A percentile compares a stretch with the other conserved stretches of the same genome.
phyloP scores from a whole-genome alignment of 2,797 vertebrate species.

The Otolemur crassicaudatus region DNA sequence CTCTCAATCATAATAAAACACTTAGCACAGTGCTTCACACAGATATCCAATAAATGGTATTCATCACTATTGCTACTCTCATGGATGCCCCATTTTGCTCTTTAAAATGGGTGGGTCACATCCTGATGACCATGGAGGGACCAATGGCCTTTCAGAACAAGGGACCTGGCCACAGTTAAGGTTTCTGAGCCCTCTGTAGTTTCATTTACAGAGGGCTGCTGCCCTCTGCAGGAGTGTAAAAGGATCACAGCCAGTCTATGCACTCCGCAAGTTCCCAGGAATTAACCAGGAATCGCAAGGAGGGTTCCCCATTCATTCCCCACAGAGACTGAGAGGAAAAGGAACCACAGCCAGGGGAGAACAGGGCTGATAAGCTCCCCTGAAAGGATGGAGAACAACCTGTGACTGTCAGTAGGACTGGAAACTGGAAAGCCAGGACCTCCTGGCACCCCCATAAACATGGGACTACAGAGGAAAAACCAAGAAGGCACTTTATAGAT shows the following conservation, averaged over 20 bases:
- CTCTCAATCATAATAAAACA: not conserved
- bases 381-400: not conserved
- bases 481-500: not conserved
- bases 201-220: conserved; percentile 25
- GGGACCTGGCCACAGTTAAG: not conserved
- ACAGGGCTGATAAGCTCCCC: not conserved
- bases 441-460: not conserved
- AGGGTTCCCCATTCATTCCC: not conserved
- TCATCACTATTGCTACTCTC: not conserved
- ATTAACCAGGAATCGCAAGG: not conserved
- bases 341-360: not conserved
- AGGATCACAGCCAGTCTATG: not conserved
- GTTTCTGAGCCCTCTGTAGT: not conserved
- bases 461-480: not conserved
- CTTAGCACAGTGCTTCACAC: not conserved
- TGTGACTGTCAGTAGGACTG: not conserved
- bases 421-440: not conserved
- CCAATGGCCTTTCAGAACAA: not conserved
- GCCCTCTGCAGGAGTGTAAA: conserved; percentile 70
- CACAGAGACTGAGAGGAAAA: not conserved
- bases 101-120: not conserved
- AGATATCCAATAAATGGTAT: not conserved
- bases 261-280: not conserved
- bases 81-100: not conserved
- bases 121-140: not conserved